phyloP scores from a whole-genome alignment of 2,888 invertebrate species.

The Nomada hirtipes region DNA sequence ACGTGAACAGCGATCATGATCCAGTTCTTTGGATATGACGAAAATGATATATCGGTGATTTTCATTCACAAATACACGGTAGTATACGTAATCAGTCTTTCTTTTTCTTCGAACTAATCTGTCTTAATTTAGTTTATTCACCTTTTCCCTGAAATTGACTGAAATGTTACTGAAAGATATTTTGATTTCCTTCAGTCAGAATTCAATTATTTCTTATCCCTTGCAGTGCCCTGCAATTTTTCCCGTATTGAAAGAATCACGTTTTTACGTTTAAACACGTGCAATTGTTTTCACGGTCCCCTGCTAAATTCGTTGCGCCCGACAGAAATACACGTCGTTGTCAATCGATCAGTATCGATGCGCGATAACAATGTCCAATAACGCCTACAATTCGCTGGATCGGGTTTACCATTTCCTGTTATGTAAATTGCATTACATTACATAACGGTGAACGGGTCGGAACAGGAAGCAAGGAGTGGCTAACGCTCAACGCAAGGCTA shows the following conservation, averaged over 20 bases:
- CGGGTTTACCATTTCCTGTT: conserved; percentile 67
- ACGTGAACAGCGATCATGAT: neutral
- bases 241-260: too few relatives aligned
- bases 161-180: too few relatives aligned
- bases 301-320: neutral
- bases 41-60: neutral
- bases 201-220: too few relatives aligned
- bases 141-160: too few relatives aligned
- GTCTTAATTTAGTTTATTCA: too few relatives aligned
- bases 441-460: conserved; percentile 64
- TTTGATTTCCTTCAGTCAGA: too few relatives aligned
- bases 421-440: conserved; percentile 71
- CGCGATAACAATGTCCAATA: conserved; percentile 23
- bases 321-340: neutral
- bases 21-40: too few relatives aligned
- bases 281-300: neutral
- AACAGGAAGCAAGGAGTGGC: conserved; percentile 66
- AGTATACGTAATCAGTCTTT: too few relatives aligned
- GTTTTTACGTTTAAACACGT: too few relatives aligned
- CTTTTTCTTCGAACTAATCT: too few relatives aligned
- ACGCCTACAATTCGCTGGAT: conserved; percentile 35
- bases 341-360: conserved; percentile 17
- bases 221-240: too few relatives aligned
- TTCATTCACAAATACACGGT: neutral
- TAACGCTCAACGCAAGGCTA: conserved; percentile 27